Conservation (phyloP, 1,140 invertebrate species). For the Drosophila sturtevanti region DNA sequence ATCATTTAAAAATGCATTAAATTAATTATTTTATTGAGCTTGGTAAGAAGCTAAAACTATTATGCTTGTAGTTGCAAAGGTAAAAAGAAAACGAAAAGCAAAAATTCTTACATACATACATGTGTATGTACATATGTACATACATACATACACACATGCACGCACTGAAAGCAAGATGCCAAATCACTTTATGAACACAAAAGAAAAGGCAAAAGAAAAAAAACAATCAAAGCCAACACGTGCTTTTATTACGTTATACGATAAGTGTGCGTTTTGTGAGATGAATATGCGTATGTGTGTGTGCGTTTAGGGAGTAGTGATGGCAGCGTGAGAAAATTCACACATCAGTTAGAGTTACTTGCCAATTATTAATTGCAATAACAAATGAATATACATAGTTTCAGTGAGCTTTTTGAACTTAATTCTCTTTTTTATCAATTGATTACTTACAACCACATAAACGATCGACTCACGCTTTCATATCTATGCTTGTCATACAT, state of each 20-base stretch:
- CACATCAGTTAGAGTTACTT: not conserved
- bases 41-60: not conserved
- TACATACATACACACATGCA: conserved; percentile 24
- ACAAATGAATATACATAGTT: not conserved
- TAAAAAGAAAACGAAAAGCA: not conserved
- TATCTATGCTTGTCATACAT: not conserved
- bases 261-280: conserved; percentile 29
- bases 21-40: not conserved
- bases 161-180: not conserved
- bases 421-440: not conserved
- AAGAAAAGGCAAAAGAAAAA: conserved; percentile 51
- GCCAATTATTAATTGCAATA: not conserved
- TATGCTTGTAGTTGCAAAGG: not conserved
- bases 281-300: not conserved
- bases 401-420: not conserved
- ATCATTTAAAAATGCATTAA: too few relatives aligned
- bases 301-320: conserved; percentile 5
- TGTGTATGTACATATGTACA: too few relatives aligned
- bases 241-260: conserved; percentile 75
- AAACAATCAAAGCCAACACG: conserved; percentile 74
- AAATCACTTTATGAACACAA: conserved; percentile 62
- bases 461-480: not conserved
- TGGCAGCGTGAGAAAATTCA: not conserved
- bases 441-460: not conserved
- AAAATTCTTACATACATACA: conserved; percentile 4